Conservation (phyloP, 2,888 invertebrate genomes). For the Sepioteuthis lessoniana region DNA sequence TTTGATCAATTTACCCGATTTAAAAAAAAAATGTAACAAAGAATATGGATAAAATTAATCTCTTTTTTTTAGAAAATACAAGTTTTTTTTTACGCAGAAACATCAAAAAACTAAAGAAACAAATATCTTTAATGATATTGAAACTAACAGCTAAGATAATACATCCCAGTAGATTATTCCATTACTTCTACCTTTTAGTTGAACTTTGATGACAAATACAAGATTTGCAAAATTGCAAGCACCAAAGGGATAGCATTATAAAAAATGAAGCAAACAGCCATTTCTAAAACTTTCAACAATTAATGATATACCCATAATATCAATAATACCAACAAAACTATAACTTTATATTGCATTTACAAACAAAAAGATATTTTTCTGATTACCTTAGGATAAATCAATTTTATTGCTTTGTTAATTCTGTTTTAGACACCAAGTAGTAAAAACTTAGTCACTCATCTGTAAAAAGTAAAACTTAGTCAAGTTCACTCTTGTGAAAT, state of each 20-base stretch:
- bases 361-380: too few relatives aligned
- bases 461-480: too few relatives aligned
- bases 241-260: not conserved
- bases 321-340: too few relatives aligned
- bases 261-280: not conserved
- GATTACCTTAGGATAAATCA: too few relatives aligned
- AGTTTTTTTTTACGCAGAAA: not conserved
- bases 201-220: not conserved
- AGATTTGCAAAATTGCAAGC: not conserved
- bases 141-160: not conserved
- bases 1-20: not conserved
- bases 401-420: too few relatives aligned
- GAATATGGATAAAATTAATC: not conserved
- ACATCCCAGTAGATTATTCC: not conserved
- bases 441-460: too few relatives aligned
- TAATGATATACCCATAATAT: not conserved
- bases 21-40: not conserved
- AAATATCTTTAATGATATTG: not conserved
- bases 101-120: not conserved
- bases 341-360: too few relatives aligned
- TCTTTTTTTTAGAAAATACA: not conserved
- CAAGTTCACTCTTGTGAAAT: too few relatives aligned
- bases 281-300: not conserved
- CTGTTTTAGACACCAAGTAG: too few relatives aligned
- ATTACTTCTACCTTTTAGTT: not conserved